Conservation (phyloP, 2,797 vertebrate genomes). For the Saxicola maurus region DNA sequence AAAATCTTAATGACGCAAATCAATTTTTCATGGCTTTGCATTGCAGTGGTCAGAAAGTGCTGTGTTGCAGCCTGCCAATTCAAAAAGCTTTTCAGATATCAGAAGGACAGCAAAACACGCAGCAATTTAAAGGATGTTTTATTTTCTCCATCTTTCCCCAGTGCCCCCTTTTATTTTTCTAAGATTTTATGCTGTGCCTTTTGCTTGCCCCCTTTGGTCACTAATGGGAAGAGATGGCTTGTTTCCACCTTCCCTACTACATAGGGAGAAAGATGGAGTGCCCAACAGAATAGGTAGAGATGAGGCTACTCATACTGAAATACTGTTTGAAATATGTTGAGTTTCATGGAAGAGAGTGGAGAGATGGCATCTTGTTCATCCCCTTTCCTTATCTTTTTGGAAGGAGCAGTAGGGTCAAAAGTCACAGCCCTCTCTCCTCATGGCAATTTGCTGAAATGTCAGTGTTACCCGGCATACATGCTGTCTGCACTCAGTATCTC, state of each 20-base stretch:
- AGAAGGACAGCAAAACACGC: background rate
- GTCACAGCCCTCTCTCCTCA: background rate
- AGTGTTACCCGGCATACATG: background rate
- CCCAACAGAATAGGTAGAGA: background rate
- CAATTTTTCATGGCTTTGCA: conserved; percentile 56
- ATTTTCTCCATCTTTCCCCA: background rate
- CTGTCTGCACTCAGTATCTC: background rate
- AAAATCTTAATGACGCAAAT: conserved; percentile 62
- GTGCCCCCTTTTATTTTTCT: background rate
- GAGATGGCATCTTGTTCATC: background rate
- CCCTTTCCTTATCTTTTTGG: background rate
- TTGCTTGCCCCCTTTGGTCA: background rate
- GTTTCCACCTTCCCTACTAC: background rate
- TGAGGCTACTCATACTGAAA: background rate
- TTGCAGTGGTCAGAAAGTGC: background rate
- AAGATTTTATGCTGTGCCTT: background rate
- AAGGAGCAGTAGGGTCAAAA: background rate
- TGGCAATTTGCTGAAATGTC: background rate
- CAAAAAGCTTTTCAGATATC: background rate
- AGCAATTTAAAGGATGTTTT: background rate
- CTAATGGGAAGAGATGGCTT: background rate
- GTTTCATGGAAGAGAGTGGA: background rate
- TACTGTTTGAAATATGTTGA: background rate
- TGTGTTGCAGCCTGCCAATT: background rate
- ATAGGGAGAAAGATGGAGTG: background rate